Conservation (phyloP, 2,113 vertebrate species). For the Neopipo cinnamomea region DNA sequence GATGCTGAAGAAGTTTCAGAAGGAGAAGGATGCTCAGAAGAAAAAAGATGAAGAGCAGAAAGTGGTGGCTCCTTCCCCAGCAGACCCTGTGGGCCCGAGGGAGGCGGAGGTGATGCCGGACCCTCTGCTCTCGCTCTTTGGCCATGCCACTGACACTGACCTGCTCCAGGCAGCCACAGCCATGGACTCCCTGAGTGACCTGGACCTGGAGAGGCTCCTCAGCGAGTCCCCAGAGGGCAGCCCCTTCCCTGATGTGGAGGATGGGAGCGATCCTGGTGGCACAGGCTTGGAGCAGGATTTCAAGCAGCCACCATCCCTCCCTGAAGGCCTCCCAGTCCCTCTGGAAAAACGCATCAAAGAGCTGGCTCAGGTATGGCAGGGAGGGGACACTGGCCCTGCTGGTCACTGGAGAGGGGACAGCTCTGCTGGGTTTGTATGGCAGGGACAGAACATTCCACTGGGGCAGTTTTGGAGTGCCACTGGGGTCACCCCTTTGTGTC, state of each 20-base stretch:
- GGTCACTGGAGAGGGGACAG: neutral
- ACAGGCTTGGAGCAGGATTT: constrained; percentile 68
- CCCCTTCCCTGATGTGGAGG: constrained; percentile 71
- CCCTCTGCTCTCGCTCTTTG: constrained; percentile 82
- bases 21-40: constrained; percentile 85
- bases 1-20: constrained; percentile 91
- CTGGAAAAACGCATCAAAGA: constrained; percentile 83
- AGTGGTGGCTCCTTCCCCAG: neutral
- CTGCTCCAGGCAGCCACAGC: constrained; percentile 86
- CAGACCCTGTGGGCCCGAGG: constrained; percentile 32
- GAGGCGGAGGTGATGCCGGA: constrained; percentile 73
- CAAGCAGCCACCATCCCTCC: constrained; percentile 75
- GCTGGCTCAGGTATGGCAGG: constrained; percentile 77
- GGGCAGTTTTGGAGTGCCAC: too few species aligned
- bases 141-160: constrained; percentile 80
- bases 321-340: constrained; percentile 80
- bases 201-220: constrained; percentile 85
- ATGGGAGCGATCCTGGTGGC: constrained; percentile 64
- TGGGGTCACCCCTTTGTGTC: neutral
- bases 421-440: neutral
- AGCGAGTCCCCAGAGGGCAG: constrained; percentile 77
- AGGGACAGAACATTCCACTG: rapidly evolving
- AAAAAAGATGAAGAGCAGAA: constrained; percentile 69
- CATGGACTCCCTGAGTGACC: constrained; percentile 79
- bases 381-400: neutral